phyloP scores from a whole-genome alignment of 2,888 invertebrate genomes.

The Protonemura montana region DNA sequence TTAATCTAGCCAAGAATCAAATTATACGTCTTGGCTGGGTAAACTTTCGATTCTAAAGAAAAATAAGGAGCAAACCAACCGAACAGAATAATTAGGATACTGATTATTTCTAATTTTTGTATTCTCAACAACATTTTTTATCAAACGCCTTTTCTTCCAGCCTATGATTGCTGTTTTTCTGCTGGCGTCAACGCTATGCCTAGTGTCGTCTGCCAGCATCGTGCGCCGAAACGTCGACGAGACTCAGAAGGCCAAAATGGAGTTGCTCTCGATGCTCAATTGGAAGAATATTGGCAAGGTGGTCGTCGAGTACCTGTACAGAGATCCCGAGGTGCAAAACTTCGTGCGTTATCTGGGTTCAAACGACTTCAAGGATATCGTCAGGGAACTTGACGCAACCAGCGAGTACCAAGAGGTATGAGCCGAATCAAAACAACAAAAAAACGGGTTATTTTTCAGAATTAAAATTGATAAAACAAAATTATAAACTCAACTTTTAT shows the following conservation, averaged over 20 bases:
- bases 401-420: slow-evolving; percentile 22
- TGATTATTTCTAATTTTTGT: too few species aligned
- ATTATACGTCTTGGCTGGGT: too few species aligned
- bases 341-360: neutral
- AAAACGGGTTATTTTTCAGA: too few species aligned
- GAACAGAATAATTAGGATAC: too few species aligned
- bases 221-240: neutral
- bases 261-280: neutral
- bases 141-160: neutral
- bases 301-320: slow-evolving; percentile 19
- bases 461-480: neutral
- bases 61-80: too few species aligned
- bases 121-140: too few species aligned
- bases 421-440: too few species aligned
- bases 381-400: neutral
- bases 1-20: too few species aligned
- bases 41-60: too few species aligned
- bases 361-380: slow-evolving; percentile 22
- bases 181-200: neutral
- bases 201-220: neutral
- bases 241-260: neutral
- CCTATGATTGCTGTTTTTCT: neutral
- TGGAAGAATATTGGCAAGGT: neutral
- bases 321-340: neutral
- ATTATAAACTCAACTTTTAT: neutral